Evolutionary conservation across 35 echinoderm and acorn worm genomes (phyloP), one percentile per base, ranked within the genome.

Genomic region (Eucidaris tribuloides): DNA sequence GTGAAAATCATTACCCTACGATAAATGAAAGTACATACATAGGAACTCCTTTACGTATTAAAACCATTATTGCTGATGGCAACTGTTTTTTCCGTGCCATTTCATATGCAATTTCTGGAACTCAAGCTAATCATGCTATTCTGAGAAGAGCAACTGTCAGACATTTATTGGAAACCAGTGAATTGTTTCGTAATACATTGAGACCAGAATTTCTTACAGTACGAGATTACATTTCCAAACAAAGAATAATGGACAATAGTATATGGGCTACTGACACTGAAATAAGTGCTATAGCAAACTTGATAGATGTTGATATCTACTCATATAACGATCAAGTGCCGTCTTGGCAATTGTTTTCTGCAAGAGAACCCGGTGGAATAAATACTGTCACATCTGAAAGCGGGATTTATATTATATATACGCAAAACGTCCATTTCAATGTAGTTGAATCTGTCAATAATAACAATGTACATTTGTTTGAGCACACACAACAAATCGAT

Each of bases 261-360:
- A 83, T 29, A n/a, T 85, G 46, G 65, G 64, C 33, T 17, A 33
- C 46, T 29, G 58, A 54, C 19, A 71, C 30, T 33, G 64, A 71
- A 74, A 74, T 85, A 46, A 85, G 64, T 70, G 83, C 83, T 4
- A 77, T 85, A 68, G 66, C 68, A 60, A 70, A 85, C 35, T 74
- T 78, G 36, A 19, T 78, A 44, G 42, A 43, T 6, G 32, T 23
- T 0, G 74, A 78, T 49, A 48, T 78, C 25, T 78, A 78, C 39
- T 45, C 74, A 4, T 78, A 24, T 19, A 78, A 78, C 24, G 74
- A 29, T 78, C 27, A 39, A 31, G 2, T 31, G 14, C 39, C 9
- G 0, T 33, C 19, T 45, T 85, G 34, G 38, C 45, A 58, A 35
- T 81, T 76, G 5, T 76, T 17, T 37, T 76, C 34, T 76, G 71